A percentile compares a stretch with the other conserved stretches of the same genome.
Conservation (phyloP, 1,140 invertebrate species). For the Stenopsyche tienmushanensis region DNA sequence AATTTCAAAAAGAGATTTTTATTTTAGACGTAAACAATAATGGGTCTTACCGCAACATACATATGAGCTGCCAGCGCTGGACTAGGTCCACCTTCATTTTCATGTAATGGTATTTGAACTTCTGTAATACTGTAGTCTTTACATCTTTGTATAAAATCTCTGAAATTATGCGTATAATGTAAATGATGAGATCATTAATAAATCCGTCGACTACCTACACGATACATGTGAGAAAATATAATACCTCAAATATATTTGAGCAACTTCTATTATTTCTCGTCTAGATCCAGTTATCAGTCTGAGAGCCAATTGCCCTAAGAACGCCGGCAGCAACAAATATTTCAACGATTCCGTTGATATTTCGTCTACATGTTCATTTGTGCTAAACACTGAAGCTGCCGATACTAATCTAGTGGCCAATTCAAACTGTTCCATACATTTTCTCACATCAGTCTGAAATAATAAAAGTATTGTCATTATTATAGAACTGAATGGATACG, state of each 20-base stretch:
- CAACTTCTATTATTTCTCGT: constrained; percentile 67
- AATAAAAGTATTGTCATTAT: neutral
- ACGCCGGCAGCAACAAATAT: constrained; percentile 78
- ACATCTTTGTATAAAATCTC: constrained; percentile 78
- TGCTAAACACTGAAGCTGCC: constrained; percentile 77
- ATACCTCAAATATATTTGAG: constrained; percentile 77
- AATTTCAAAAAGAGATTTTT: neutral
- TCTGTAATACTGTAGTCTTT: constrained; percentile 76
- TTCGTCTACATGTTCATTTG: constrained; percentile 87
- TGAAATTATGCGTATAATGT: constrained; percentile 39
- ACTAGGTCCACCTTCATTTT: constrained; percentile 44
- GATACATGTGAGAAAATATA: constrained; percentile 30
- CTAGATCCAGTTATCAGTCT: constrained; percentile 67
- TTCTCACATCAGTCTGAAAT: constrained; percentile 65
- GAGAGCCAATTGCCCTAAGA: constrained; percentile 74
- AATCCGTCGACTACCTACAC: no score
- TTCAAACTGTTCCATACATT: constrained; percentile 72
- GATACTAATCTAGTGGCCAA: constrained; percentile 77
- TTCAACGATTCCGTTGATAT: constrained; percentile 81
- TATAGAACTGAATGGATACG: neutral
- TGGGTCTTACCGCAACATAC: constrained; percentile 44
- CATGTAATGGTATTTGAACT: constrained; percentile 54
- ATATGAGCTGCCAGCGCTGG: constrained; percentile 48
- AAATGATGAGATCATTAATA: neutral
- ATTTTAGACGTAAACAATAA: neutral